Evolutionary conservation across 2,797 vertebrate species (phyloP), one percentile per base, ranked within the genome.

Genomic region (Coccyzus lansbergi): DNA sequence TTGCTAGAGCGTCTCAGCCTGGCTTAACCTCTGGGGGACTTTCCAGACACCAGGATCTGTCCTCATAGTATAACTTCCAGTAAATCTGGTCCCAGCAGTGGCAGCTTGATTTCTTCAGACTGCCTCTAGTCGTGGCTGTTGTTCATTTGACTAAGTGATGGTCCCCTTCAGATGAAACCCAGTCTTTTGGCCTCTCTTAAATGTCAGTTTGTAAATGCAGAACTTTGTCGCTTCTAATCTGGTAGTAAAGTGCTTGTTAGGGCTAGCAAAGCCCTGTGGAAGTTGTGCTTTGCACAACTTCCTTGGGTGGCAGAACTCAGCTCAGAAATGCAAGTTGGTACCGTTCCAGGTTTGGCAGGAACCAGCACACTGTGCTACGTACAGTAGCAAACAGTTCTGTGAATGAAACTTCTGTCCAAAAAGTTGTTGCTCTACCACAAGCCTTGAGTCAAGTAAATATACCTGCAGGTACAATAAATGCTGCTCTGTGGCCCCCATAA

Each of bases 391-490:
- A 44, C 44, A 33, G 18, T 51, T 49, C 44, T 10, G 44, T 83
- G 87, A 93, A 88, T 93, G 70, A 86, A 95, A 88, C 29, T 49
- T 25, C 81, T 69, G 63, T 62, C 53, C 58, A 55, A 55, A 49
- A 60, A 52, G 38, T 56, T 68, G 48, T 64, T 87, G 79, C 79
- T 68, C 53, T 89, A 85, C 85, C 71, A n/a, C 52, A 9, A 44
- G 63, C 14, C 75, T 44, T 6, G 2, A 58, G 88, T 60, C 12
- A 18, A 83, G 85, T 67, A 65, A 93, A 86, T 68, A 44, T 59
- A 77, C 79, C 82, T 87, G 71, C 84, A 93, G 71, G 88, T 94
- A 46, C 55, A 84, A 92, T 90, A 71, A 91, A 33, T 10, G 38
- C 65, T 83, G 4, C 49, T 77, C 7, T 1, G 36, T 79, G 78